Evolutionary conservation across 1,140 invertebrate species (phyloP).

Genomic region (Zaprionus tsacasi): DNA sequence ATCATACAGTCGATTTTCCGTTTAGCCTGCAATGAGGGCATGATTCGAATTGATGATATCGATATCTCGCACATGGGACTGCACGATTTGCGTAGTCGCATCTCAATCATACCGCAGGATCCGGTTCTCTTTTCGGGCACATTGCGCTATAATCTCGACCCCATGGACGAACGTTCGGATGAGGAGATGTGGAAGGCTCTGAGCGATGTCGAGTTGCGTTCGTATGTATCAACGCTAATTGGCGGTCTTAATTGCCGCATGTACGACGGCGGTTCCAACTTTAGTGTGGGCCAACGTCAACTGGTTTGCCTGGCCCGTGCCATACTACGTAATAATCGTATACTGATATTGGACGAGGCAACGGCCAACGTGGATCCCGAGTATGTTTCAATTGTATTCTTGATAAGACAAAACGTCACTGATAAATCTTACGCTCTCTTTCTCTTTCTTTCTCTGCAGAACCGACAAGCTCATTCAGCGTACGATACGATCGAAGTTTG

Average conservation of each 20-base stretch:
- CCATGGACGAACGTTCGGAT: slow-evolving; percentile 90
- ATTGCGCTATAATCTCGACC: slow-evolving; percentile 92
- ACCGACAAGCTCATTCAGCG: slow-evolving; percentile 89
- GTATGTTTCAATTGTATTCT: slow-evolving; percentile 83
- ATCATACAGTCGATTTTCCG: slow-evolving; percentile 93
- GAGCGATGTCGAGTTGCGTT: slow-evolving; percentile 91
- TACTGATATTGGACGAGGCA: slow-evolving; percentile 92
- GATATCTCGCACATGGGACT: slow-evolving; percentile 86
- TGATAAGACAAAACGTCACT: background rate
- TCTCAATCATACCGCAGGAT: slow-evolving; percentile 93
- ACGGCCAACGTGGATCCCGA: slow-evolving; percentile 89
- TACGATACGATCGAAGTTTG: slow-evolving; percentile 89
- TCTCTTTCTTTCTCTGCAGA: slow-evolving; percentile 77
- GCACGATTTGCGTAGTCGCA: slow-evolving; percentile 87
- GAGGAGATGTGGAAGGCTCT: slow-evolving; percentile 92
- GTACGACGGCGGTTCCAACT: slow-evolving; percentile 88
- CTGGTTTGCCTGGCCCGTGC: slow-evolving; percentile 92
- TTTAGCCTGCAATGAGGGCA: slow-evolving; percentile 88
- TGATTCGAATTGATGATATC: slow-evolving; percentile 86
- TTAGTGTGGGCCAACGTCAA: slow-evolving; percentile 92
- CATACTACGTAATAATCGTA: slow-evolving; percentile 89
- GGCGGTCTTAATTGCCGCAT: slow-evolving; percentile 88
- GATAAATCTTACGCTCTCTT: background rate
- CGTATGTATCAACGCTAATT: slow-evolving; percentile 85
- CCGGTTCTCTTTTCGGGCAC: slow-evolving; percentile 91